These are phyloP conservation scores for Emmelina monodactyla DNA, from an alignment of 2,888 invertebrate genomes.

Conservation along the genomic window DNA sequence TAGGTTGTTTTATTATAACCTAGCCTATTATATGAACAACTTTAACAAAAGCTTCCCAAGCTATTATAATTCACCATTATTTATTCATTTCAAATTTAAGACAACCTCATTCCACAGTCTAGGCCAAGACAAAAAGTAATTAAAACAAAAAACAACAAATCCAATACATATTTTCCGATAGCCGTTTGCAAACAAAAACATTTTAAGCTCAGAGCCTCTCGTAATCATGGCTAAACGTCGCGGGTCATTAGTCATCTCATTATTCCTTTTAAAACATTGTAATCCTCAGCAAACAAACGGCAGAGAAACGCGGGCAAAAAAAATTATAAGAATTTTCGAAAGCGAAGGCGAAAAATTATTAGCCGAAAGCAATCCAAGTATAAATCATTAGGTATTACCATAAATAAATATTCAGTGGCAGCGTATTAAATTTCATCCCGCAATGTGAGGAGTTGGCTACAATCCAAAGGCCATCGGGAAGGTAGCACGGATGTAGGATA, in stretches of 20 bases:
- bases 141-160: not conserved
- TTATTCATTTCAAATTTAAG: too few species aligned
- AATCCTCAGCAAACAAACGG: not conserved
- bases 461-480: constrained; percentile 31
- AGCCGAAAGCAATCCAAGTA: constrained; percentile 42
- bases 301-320: too few species aligned
- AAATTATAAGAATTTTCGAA: not conserved
- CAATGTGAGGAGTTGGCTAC: constrained; percentile 32
- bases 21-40: too few species aligned
- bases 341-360: constrained; percentile 32
- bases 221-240: not conserved
- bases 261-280: not conserved
- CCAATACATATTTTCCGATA: not conserved
- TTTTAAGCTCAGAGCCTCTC: too few species aligned
- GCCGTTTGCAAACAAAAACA: not conserved
- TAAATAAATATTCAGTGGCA: constrained; percentile 60
- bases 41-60: not conserved
- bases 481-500: too few species aligned
- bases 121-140: not conserved
- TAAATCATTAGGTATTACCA: constrained; percentile 60
- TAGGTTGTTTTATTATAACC: too few species aligned
- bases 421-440: constrained; percentile 55
- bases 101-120: too few species aligned
- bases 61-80: not conserved
- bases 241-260: not conserved